Conservation (phyloP, 1,140 invertebrate genomes). For the Tetragonula clypearis region DNA sequence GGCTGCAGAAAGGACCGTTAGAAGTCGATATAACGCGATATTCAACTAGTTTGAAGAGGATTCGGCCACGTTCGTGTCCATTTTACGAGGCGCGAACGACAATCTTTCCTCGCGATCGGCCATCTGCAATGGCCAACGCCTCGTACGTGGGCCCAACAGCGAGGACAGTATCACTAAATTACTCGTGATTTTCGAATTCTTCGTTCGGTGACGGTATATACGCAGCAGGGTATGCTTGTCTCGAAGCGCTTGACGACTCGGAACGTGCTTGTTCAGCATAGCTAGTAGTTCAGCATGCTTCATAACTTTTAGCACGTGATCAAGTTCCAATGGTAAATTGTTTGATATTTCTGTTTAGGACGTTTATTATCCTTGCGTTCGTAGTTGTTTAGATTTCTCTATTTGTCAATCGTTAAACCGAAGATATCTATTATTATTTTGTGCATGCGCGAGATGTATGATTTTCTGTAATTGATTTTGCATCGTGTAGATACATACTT, state of each 20-base stretch:
- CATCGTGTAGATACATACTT: not conserved
- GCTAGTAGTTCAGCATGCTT: not conserved
- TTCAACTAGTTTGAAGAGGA: conserved; percentile 48
- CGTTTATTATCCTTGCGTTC: not conserved
- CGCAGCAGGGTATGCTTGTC: conserved; percentile 35
- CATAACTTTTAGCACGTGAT: not conserved
- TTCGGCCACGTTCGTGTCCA: conserved; percentile 40
- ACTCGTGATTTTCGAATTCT: conserved; percentile 42
- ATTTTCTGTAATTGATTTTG: not conserved
- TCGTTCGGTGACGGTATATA: not conserved
- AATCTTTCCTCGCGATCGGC: conserved; percentile 36
- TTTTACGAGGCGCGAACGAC: conserved; percentile 56
- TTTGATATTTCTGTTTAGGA: not conserved
- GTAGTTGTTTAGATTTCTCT: not conserved
- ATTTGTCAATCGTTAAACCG: conserved; percentile 7
- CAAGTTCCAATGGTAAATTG: conserved; percentile 3
- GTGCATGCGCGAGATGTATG: not conserved
- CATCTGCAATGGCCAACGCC: conserved; percentile 40
- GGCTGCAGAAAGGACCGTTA: conserved; percentile 44
- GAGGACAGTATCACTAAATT: not conserved
- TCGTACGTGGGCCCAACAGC: conserved; percentile 26
- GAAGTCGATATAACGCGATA: conserved; percentile 47
- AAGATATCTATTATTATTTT: no score
- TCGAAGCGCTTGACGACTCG: not conserved
- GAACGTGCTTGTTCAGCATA: not conserved